Conservation (phyloP, 2,888 invertebrate species). For the Ceratothoa steindachneri region DNA sequence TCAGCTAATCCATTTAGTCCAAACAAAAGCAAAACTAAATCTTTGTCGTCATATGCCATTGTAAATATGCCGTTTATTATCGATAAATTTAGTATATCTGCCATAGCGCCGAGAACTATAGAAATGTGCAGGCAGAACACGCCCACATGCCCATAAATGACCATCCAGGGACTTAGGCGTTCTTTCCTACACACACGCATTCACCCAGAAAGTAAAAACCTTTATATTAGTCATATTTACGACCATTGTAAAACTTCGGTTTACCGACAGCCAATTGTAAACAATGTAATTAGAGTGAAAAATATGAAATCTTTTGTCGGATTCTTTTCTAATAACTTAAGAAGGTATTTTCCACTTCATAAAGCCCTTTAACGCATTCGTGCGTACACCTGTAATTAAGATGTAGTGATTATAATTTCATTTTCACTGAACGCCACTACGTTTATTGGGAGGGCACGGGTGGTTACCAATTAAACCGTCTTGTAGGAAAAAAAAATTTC, state of each 20-base stretch:
- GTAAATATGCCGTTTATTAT: too few relatives aligned
- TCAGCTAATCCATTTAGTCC: too few relatives aligned
- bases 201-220: too few relatives aligned
- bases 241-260: neutral
- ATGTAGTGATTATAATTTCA: neutral
- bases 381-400: neutral
- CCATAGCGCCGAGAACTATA: too few relatives aligned
- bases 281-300: neutral
- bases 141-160: too few relatives aligned
- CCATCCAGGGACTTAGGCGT: too few relatives aligned
- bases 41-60: too few relatives aligned
- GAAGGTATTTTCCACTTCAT: neutral
- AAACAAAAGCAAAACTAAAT: too few relatives aligned
- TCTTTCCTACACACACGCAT: neutral
- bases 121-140: too few relatives aligned
- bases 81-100: too few relatives aligned
- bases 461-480: neutral
- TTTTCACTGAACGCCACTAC: neutral
- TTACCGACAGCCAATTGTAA: neutral
- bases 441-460: neutral
- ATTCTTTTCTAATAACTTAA: neutral
- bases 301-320: neutral
- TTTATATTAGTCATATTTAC: neutral
- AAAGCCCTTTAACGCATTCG: neutral
- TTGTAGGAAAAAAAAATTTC: too few relatives aligned